Conservation (phyloP, 92 coral and sea anemone species). For the Meandrina meandrites region DNA sequence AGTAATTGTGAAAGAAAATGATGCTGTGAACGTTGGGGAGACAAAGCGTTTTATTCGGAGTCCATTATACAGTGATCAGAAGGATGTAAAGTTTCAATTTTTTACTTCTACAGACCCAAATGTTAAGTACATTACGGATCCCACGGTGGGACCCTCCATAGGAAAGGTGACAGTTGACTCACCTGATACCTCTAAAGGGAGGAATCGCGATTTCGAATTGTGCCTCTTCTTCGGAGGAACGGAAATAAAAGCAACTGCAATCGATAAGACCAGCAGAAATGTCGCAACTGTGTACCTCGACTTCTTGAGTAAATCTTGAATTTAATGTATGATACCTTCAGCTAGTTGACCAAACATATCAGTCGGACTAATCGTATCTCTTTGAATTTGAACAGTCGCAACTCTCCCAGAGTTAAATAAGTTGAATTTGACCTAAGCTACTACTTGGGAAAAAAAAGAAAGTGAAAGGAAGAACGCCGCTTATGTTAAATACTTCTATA, state of each 20-base stretch:
- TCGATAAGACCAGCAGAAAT: background rate
- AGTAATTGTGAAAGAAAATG: background rate
- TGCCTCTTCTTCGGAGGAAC: background rate
- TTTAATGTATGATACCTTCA: no score
- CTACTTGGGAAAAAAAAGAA: no score
- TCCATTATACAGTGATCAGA: background rate
- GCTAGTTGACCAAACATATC: background rate
- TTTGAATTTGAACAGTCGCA: no score
- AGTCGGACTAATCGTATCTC: no score
- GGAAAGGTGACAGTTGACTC: background rate
- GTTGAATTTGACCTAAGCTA: no score
- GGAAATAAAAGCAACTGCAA: background rate
- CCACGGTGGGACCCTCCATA: background rate
- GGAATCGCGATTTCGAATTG: background rate
- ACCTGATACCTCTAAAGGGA: background rate
- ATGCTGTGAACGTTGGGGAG: background rate
- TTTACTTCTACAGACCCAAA: background rate
- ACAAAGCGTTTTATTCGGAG: background rate
- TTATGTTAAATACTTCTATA: no score
- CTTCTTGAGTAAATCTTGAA: background rate
- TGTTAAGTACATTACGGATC: background rate
- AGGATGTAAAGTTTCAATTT: no score
- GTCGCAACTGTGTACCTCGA: background rate
- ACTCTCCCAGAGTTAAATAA: no score
- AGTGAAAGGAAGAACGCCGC: no score